Conservation (phyloP, 2,888 invertebrate species). For the Lymantria monacha region DNA sequence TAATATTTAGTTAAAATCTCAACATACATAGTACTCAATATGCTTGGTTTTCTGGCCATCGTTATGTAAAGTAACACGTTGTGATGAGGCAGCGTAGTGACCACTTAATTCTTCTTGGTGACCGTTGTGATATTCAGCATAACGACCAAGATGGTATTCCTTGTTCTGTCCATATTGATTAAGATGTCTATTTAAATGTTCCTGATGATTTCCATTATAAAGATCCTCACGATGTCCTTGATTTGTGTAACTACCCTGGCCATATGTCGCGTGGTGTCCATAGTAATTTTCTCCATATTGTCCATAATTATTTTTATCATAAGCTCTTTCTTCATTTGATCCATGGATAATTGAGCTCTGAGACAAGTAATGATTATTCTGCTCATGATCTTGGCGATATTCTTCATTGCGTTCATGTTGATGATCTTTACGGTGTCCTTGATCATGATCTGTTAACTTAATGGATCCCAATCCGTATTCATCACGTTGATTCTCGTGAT, state of each 20-base stretch:
- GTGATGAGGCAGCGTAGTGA: neutral
- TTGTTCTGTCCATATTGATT: neutral
- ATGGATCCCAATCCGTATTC: no score
- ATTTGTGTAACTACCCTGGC: no score
- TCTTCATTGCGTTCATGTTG: neutral
- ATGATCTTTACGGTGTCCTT: no score
- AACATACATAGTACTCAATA: slow-evolving; percentile 22
- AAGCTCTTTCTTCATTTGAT: no score
- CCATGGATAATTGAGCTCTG: neutral
- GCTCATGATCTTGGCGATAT: neutral
- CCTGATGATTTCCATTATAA: slow-evolving; percentile 28
- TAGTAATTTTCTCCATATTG: no score
- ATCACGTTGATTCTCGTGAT: no score
- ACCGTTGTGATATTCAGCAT: neutral
- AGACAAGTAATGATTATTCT: neutral
- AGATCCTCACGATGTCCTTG: neutral
- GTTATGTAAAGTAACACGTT: neutral
- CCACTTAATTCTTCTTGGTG: neutral
- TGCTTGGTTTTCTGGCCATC: slow-evolving; percentile 10
- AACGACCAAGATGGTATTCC: neutral
- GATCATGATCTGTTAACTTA: no score
- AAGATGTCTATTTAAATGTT: slow-evolving; percentile 7
- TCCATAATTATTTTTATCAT: no score
- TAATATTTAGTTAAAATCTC: neutral
- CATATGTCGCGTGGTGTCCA: no score